Conservation (phyloP, 1,140 invertebrate species). For the Lanistes nyassanus region DNA sequence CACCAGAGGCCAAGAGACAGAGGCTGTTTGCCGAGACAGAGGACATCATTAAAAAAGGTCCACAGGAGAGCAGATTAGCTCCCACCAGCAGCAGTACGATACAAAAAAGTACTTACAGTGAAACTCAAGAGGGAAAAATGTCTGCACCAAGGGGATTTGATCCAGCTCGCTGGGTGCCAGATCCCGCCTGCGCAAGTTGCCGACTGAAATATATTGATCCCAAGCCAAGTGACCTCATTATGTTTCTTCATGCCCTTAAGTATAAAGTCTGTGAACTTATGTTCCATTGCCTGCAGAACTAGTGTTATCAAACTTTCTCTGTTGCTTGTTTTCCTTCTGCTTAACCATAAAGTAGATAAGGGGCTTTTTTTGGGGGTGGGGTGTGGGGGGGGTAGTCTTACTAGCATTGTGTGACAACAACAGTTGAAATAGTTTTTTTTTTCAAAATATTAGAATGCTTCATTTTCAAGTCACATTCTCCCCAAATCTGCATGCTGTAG, state of each 20-base stretch:
- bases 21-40: not conserved
- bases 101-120: not conserved
- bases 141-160: constrained; percentile 69
- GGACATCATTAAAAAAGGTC: too few relatives aligned
- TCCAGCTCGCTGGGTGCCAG: constrained; percentile 80
- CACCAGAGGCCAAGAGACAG: constrained; percentile 1
- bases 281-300: not conserved
- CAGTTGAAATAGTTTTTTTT: too few relatives aligned
- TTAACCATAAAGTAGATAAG: too few relatives aligned
- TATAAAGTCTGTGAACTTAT: constrained; percentile 77
- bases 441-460: too few relatives aligned
- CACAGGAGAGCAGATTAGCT: not conserved
- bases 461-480: too few relatives aligned
- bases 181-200: constrained; percentile 92
- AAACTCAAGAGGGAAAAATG: not conserved
- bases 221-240: constrained; percentile 87
- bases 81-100: not conserved
- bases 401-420: too few relatives aligned
- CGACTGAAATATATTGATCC: constrained; percentile 91
- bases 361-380: too few relatives aligned
- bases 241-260: constrained; percentile 95
- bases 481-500: too few relatives aligned
- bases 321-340: too few relatives aligned
- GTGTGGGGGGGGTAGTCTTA: too few relatives aligned
- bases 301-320: not conserved